Evolutionary conservation across 2,113 vertebrate genomes (phyloP), one percentile per base, ranked within the genome.

Genomic region (Tylochromis polylepis): DNA sequence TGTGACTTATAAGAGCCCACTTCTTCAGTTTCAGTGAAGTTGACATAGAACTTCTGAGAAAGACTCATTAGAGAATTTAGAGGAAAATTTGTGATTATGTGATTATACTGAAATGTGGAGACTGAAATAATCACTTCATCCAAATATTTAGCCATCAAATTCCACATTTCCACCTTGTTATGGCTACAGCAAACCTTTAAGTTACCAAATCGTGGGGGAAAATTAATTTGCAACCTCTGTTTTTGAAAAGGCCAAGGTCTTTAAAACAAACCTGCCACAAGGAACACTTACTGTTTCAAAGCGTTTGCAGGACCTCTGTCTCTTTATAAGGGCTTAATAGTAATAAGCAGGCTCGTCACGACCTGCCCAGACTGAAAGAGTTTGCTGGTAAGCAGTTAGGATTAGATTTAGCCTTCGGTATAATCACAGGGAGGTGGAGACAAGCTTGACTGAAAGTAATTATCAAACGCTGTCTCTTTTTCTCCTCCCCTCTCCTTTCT

Each of bases 351-450:
- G 41, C 43, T 75, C 22, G 5, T 46, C 67, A 16, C 3, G 3
- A 46, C 67, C 15, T 46, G 67, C 15, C 14, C 24, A 4, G 8
- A n/a, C 7, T 31, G 20, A 16, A 57, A 57, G 31, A 43, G 49
- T 51, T 24, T 77, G 41, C 51, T 65, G 24, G 70, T 86, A 77
- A 67, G 24, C 55, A 65, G 81, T 79, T 55, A 5, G 46, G 84
- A 84, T 82, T 59, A 82, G 81, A 15, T 27, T 79, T 41, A 3
- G 24, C 81, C 3, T 77, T 29, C 4, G 43, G 16, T 75, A 3
- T 20, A 91, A 87, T 89, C 72, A 83, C 16, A 81, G 85, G 88
- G 79, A 87, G 82, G 34, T 18, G 60, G 38, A 83, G 81, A 82
- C 84, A 62, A 51, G 22, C 83, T 65, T 60, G 62, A 78, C 83